Base-by-base conservation (phyloP, 2,888 invertebrate species). In the Dione juno region DNA sequence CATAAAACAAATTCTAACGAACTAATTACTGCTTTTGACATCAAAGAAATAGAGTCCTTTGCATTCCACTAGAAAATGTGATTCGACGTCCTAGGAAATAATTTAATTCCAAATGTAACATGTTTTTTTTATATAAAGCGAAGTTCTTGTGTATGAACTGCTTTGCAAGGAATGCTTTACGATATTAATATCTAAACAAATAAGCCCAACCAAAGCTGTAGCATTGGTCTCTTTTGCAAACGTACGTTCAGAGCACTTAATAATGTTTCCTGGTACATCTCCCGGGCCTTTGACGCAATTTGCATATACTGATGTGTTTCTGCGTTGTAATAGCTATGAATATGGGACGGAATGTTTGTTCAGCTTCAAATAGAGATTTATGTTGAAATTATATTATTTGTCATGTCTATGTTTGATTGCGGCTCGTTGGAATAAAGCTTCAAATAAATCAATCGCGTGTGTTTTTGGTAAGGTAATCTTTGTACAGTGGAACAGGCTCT, bases 231-330 rank as follows among this genome's bases (percentile, higher is more conserved):
- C 80, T 81, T 81, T 81, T 77, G 78, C 79, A 78, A 79, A 72
- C 76, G 75, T 75, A 76, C 69, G 67, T 75, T 73, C 66, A 67
- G 66, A 64, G 67, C 77, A 76, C 69, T 78, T 80, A 80, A 81
- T 79, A 79, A 79, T 74, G 77, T 81, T 82, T 77, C 77, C 74
- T 54, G 73, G 71, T 78, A 69, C 66, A 77, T 77, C 76, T 81
- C 69, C 52, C 73, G 75, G 69, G 71, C 78, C 83, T 85, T 84
- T 83, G 82, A 81, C 77, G 80, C 78, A 78, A 84, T 86, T 86
- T 84, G 80, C 81, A 84, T 86, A 79, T 71, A 79, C 80, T 80
- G 79, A 82, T 82, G 79, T 81, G 79, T 77, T 77, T 73, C 76
- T 57, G 61, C 75, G 68, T 73, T 75, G 73, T 76, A 74, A 74